These are phyloP conservation scores for Seriola dumerili DNA, from an alignment of 2,113 vertebrate species.

Conservation along the genomic window DNA sequence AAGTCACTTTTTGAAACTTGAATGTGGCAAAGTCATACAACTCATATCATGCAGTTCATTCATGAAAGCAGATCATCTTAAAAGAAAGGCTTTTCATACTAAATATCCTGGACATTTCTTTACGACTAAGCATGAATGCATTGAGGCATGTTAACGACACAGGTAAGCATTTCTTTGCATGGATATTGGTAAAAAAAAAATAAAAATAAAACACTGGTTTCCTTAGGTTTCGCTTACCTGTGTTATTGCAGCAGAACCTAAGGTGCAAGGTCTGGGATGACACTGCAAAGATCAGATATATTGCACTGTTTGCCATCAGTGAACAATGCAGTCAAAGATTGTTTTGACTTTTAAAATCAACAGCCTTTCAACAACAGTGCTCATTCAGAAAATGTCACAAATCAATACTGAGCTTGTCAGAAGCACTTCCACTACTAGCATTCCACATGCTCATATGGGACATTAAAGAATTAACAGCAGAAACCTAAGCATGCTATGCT, in stretches of 20 bases:
- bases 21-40: slow-evolving; percentile 44
- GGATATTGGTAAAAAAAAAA: slow-evolving; percentile 30
- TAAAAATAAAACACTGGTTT: slow-evolving; percentile 78
- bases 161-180: slow-evolving; percentile 79
- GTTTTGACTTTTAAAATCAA: slow-evolving; percentile 88
- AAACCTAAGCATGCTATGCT: slow-evolving; percentile 78
- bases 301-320: slow-evolving; percentile 98
- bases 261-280: slow-evolving; percentile 99
- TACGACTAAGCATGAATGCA: slow-evolving; percentile 63
- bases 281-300: slow-evolving; percentile 99
- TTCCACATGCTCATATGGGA: slow-evolving; percentile 76
- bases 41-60: slow-evolving; percentile 81
- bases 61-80: slow-evolving; percentile 59
- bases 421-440: slow-evolving; percentile 68
- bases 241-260: slow-evolving; percentile 99
- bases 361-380: slow-evolving; percentile 89
- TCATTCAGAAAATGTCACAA: slow-evolving; percentile 57
- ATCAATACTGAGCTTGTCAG: slow-evolving; percentile 60
- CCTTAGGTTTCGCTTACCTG: slow-evolving; percentile 99
- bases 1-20: slow-evolving; percentile 46
- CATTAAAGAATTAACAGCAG: slow-evolving; percentile 59
- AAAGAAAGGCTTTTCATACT: slow-evolving; percentile 50
- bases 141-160: slow-evolving; percentile 67
- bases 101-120: slow-evolving; percentile 47
- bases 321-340: slow-evolving; percentile 91